A percentile compares a stretch with the other conserved stretches of the same genome.
These are phyloP conservation scores for Saccopteryx leptura DNA, from an alignment of 2,113 vertebrate species.

Conservation along the genomic window DNA sequence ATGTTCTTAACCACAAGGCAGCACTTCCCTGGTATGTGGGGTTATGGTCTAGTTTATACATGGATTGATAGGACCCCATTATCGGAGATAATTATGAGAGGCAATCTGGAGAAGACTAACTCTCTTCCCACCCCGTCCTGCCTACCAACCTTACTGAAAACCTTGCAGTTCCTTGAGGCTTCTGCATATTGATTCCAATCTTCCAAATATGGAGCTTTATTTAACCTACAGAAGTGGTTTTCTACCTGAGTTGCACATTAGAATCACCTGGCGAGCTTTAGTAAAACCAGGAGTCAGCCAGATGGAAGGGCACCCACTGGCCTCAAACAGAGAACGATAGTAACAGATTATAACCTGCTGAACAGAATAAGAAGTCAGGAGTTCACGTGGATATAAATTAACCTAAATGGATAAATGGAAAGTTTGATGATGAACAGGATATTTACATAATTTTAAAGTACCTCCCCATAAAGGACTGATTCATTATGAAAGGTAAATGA, in stretches of 20 bases:
- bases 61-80: neutral
- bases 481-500: conserved; percentile 25
- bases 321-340: neutral
- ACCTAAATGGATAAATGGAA: neutral
- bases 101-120: neutral
- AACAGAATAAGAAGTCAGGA: neutral
- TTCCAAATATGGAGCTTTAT: neutral
- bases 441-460: neutral
- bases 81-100: neutral
- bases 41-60: neutral
- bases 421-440: neutral
- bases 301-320: neutral
- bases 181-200: neutral
- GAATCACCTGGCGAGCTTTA: neutral
- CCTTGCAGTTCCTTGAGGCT: neutral
- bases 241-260: neutral
- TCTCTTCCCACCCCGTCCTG: neutral
- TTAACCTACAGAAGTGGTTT: neutral
- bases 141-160: neutral
- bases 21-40: neutral
- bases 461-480: neutral
- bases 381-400: neutral
- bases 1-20: neutral
- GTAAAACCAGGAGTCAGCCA: neutral
- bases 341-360: neutral